These are phyloP conservation scores for Sebastes flavidus DNA, from an alignment of 2,797 vertebrate species.

Conservation along the genomic window DNA sequence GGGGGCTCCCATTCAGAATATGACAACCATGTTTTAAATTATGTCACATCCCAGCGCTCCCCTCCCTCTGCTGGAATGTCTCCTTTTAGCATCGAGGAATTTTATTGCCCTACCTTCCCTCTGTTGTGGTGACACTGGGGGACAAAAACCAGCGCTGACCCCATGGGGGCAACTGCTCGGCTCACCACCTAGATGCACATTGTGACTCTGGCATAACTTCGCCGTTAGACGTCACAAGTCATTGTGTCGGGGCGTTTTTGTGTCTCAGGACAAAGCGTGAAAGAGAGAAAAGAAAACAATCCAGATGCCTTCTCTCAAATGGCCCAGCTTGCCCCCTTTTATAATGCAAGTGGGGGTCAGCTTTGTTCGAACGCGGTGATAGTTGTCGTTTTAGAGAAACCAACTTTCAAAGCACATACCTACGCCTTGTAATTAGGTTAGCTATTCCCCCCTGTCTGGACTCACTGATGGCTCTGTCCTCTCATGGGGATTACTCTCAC, in stretches of 20 bases:
- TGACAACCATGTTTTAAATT: constrained; percentile 73
- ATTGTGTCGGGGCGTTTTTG: constrained; percentile 70
- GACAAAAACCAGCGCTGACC: constrained; percentile 68
- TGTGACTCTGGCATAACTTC: constrained; percentile 74
- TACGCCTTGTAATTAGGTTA: constrained; percentile 70
- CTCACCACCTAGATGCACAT: constrained; percentile 67
- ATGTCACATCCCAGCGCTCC: constrained; percentile 53
- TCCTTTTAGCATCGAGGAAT: constrained; percentile 48
- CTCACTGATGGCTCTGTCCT: constrained; percentile 11
- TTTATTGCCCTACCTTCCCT: constrained; percentile 73
- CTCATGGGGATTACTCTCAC: constrained; percentile 11
- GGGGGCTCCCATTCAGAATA: constrained; percentile 59
- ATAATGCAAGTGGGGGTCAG: constrained; percentile 67
- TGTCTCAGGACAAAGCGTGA: constrained; percentile 74
- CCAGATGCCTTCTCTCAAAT: constrained; percentile 65
- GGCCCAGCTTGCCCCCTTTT: constrained; percentile 50
- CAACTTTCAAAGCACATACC: constrained; percentile 62
- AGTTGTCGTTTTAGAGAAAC: constrained; percentile 53
- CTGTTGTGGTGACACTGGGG: constrained; percentile 56
- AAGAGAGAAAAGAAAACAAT: constrained; percentile 74
- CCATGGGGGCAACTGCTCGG: constrained; percentile 51
- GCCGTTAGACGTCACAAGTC: constrained; percentile 68
- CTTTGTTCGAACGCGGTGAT: constrained; percentile 46
- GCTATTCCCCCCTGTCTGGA: constrained; percentile 4
- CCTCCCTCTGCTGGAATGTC: constrained; percentile 61